Conservation (phyloP, 2,797 vertebrate genomes). For the Chelmon rostratus region DNA sequence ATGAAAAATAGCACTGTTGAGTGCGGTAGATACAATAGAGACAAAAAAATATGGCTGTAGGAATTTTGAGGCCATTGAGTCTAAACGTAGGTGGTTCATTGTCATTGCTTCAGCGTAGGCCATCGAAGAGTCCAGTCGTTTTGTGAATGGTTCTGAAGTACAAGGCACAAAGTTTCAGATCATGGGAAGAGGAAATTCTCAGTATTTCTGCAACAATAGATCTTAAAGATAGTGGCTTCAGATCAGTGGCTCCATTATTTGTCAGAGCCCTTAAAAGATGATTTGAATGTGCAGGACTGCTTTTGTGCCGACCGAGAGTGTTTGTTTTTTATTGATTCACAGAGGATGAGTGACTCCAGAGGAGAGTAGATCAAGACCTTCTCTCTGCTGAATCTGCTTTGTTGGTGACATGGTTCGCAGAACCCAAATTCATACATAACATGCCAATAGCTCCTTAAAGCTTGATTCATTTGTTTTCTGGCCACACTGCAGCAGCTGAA, state of each 20-base stretch:
- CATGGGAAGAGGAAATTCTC: not conserved
- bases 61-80: slow-evolving; percentile 31
- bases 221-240: not conserved
- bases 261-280: not conserved
- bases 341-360: not conserved
- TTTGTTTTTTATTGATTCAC: not conserved
- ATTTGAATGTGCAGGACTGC: slow-evolving; percentile 13
- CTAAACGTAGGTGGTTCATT: slow-evolving; percentile 14
- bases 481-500: too few species aligned
- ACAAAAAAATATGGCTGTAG: slow-evolving; percentile 3
- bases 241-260: not conserved
- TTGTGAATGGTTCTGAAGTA: slow-evolving; percentile 23
- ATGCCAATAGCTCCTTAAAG: not conserved
- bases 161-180: slow-evolving; percentile 23
- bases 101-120: not conserved
- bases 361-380: not conserved
- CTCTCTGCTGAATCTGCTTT: not conserved
- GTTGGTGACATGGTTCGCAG: not conserved
- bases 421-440: not conserved
- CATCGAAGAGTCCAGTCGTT: slow-evolving; percentile 4
- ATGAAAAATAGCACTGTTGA: slow-evolving; percentile 6
- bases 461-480: too few species aligned
- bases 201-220: not conserved
- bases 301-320: slow-evolving; percentile 16
- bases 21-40: slow-evolving; percentile 25